Conservation (phyloP, 1,140 invertebrate genomes). For the Drosophila ficusphila region DNA sequence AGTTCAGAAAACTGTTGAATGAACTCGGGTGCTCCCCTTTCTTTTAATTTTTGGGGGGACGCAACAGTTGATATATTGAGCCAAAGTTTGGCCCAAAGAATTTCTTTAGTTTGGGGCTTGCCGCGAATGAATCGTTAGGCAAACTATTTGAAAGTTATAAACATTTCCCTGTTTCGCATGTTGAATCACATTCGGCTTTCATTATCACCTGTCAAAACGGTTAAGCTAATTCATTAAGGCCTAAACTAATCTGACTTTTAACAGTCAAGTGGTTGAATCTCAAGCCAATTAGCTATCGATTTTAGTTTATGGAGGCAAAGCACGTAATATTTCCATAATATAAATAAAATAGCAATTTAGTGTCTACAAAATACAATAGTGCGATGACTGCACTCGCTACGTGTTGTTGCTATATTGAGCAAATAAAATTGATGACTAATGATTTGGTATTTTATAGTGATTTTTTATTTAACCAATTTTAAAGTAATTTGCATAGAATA, state of each 20-base stretch:
- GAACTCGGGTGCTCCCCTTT: constrained; percentile 7
- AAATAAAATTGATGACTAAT: background rate
- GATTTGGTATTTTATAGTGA: background rate
- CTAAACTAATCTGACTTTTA: constrained; percentile 4
- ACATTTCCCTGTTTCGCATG: constrained; percentile 11
- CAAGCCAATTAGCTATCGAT: constrained; percentile 19
- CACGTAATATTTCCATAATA: background rate
- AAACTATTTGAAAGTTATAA: constrained; percentile 39
- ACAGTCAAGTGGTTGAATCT: background rate
- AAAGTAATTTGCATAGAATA: too few relatives aligned
- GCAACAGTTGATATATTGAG: constrained; percentile 47
- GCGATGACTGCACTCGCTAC: background rate
- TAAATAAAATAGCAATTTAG: too few relatives aligned
- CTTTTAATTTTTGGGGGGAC: background rate
- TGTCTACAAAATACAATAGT: too few relatives aligned
- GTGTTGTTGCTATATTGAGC: background rate
- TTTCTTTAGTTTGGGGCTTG: background rate
- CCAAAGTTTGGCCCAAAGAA: constrained; percentile 4
- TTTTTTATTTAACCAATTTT: background rate
- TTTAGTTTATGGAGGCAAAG: background rate
- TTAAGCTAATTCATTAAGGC: constrained; percentile 11
- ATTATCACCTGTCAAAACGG: constrained; percentile 8
- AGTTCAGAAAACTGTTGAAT: constrained; percentile 35
- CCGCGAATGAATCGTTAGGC: constrained; percentile 9
- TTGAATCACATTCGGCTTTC: constrained; percentile 15